Base-by-base conservation (phyloP, 2,888 invertebrate species). In the Hirtodrosophila histrioides region DNA sequence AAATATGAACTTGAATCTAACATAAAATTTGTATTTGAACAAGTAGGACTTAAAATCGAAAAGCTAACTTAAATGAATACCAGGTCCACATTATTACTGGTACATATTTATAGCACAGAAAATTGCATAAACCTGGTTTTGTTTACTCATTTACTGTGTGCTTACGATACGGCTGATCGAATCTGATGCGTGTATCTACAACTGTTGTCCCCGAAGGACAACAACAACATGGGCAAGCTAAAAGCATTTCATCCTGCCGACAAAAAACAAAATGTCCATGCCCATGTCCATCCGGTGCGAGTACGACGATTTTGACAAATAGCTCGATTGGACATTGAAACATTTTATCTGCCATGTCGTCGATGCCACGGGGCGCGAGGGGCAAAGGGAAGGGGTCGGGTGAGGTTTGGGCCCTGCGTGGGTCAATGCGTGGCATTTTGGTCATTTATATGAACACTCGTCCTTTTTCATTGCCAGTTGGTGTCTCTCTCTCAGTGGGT, bases 271-370 rank as follows among this genome's bases (percentile, higher is more conserved):
- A 70, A 75, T 68, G 67, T 60, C 53, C 48, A 48, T 39, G 53
- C 37, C 57, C 66, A 45, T 65, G 79, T 71, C 60, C 75, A 78
- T 80, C 44, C 64, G 64, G 78, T 69, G 73, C 57, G 68, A 87
- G 82, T 81, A 84, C 57, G 68, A 87, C 87, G 78, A 84, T 88
- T 89, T 89, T 89, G 90, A 90, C 88, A 89, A 89, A 89, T 89
- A 66, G 78, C 82, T 72, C 86, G 88, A 89, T 90, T 88, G 89
- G 90, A 89, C 89, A 88, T 88, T 89, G 90, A 88, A 89, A 86
- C 89, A 89, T 89, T 89, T 90, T 88, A 90, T 90, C 87, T 86
- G 82, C 66, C 82, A 84, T 78, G 87, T 88, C 86, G 86, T 81
- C 87, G 78, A 83, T 83, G 80, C 77, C 75, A 76, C 46, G 65